These are phyloP conservation scores for Psittacula echo DNA, from an alignment of 2,797 vertebrate genomes.

Conservation along the genomic window DNA sequence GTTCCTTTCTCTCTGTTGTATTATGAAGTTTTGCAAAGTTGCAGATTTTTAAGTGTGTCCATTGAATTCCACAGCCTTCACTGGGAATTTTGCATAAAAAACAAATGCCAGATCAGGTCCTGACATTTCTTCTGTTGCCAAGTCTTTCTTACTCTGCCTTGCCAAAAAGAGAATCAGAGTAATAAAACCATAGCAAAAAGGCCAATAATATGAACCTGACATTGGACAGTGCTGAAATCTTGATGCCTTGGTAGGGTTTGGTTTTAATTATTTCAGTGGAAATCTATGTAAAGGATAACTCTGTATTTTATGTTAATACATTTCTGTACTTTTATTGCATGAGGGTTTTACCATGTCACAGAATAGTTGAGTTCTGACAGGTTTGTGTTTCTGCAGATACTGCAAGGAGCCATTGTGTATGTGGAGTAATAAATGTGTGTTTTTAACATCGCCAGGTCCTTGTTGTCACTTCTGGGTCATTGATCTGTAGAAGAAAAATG, in stretches of 20 bases:
- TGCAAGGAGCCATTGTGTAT: background rate
- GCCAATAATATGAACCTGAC: background rate
- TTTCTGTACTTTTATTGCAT: conserved; percentile 69
- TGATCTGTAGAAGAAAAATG: background rate
- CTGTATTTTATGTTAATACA: conserved; percentile 47
- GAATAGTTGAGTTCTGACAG: background rate
- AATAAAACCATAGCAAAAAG: background rate
- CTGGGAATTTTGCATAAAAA: conserved; percentile 9
- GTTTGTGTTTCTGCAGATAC: conserved; percentile 37
- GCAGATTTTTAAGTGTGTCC: background rate
- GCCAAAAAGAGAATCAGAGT: background rate
- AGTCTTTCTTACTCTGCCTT: background rate
- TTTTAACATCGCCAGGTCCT: conserved; percentile 15
- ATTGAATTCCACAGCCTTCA: background rate
- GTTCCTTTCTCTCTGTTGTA: conserved; percentile 8
- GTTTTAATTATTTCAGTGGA: conserved; percentile 29
- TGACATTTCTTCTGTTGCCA: conserved; percentile 8
- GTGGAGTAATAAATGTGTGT: conserved; percentile 67
- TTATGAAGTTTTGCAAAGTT: background rate
- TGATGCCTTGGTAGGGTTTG: background rate
- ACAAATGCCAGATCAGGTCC: background rate
- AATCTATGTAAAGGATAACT: conserved; percentile 20
- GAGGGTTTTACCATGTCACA: conserved; percentile 1
- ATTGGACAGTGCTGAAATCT: background rate
- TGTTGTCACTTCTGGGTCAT: background rate